phyloP scores from a whole-genome alignment of 2,888 invertebrate species.

The Eupeodes latifasciatus region DNA sequence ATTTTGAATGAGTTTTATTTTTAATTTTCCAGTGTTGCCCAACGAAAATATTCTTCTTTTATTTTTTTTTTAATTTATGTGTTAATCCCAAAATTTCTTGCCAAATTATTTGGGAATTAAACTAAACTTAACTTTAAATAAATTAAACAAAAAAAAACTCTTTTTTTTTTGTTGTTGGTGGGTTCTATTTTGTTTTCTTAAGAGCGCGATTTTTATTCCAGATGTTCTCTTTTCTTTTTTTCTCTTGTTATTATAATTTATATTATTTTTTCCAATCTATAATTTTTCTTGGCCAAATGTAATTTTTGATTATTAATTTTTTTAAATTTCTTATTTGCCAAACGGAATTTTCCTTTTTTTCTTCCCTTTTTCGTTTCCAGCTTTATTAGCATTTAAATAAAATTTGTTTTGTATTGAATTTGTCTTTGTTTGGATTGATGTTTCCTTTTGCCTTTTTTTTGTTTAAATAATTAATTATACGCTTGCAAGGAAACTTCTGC shows the following conservation, averaged over 20 bases:
- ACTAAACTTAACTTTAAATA: constrained; percentile 2
- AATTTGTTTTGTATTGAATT: constrained; percentile 46
- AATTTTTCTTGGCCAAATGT: constrained; percentile 69
- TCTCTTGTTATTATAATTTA: background rate
- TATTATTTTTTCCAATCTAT: constrained; percentile 57
- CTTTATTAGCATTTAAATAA: constrained; percentile 80
- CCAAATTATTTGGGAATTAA: constrained; percentile 35
- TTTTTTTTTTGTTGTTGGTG: constrained; percentile 59
- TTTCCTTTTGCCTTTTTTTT: background rate
- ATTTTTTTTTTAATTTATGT: background rate
- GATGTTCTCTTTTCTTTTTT: constrained; percentile 36
- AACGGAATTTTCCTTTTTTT: constrained; percentile 83
- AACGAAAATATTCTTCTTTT: constrained; percentile 23
- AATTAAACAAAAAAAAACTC: constrained; percentile 27
- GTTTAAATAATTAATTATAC: background rate
- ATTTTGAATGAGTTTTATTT: constrained; percentile 85
- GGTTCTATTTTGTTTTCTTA: constrained; percentile 28
- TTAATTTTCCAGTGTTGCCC: constrained; percentile 51
- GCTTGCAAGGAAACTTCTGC: constrained; percentile 81
- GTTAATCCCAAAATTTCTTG: constrained; percentile 35
- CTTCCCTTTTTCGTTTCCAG: constrained; percentile 80
- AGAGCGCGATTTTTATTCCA: constrained; percentile 42
- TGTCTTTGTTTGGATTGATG: constrained; percentile 6
- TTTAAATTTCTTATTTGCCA: constrained; percentile 79
- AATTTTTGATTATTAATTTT: constrained; percentile 56